Evolutionary conservation across 1,140 invertebrate species (phyloP).

Genomic region (Dreissena polymorpha): DNA sequence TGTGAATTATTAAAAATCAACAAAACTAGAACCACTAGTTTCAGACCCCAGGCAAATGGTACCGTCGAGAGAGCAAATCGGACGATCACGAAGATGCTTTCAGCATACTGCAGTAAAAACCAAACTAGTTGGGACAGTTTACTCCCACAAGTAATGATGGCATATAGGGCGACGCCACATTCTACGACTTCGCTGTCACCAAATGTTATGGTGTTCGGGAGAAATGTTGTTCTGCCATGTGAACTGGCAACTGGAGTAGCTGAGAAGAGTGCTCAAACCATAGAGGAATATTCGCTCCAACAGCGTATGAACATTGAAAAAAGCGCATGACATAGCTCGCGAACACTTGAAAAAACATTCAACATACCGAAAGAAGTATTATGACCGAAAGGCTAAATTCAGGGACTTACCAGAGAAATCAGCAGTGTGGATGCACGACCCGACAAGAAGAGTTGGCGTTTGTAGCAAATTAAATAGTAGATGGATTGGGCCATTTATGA

Average conservation of each 20-base stretch:
- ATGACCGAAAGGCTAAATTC: neutral
- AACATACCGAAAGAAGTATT: neutral
- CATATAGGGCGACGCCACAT: slow-evolving; percentile 50
- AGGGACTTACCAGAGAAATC: neutral
- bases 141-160: slow-evolving; percentile 1
- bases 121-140: neutral
- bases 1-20: slow-evolving; percentile 20
- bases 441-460: neutral
- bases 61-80: slow-evolving; percentile 20
- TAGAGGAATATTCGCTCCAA: slow-evolving; percentile 1
- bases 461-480: slow-evolving; percentile 15
- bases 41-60: neutral
- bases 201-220: slow-evolving; percentile 53
- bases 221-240: slow-evolving; percentile 37
- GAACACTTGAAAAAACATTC: neutral
- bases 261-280: neutral
- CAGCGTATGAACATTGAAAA: neutral
- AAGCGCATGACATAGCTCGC: slow-evolving; percentile 10
- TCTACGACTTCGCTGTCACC: slow-evolving; percentile 46
- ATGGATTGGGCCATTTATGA: slow-evolving; percentile 21
- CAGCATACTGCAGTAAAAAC: neutral
- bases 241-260: neutral
- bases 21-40: slow-evolving; percentile 15
- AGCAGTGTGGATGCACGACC: slow-evolving; percentile 34
- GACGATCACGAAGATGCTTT: slow-evolving; percentile 18